phyloP scores from a whole-genome alignment of 2,888 invertebrate species.

The Melanargia galathea region DNA sequence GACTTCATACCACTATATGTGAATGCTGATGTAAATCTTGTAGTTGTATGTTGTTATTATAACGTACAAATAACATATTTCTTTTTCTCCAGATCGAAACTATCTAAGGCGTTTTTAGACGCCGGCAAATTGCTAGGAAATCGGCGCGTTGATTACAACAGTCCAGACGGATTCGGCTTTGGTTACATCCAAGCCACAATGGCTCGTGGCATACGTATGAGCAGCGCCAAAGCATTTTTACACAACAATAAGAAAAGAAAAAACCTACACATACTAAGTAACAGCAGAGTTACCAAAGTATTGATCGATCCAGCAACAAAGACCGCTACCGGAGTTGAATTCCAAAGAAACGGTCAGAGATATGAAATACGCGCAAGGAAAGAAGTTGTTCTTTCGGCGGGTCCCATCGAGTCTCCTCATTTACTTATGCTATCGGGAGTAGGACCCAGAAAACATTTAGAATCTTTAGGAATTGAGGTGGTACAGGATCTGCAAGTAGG shows the following conservation, averaged over 20 bases:
- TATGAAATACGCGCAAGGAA: constrained; percentile 69
- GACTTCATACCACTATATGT: too few relatives aligned
- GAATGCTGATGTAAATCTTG: too few relatives aligned
- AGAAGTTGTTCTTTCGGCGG: constrained; percentile 85
- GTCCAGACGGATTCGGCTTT: constrained; percentile 84
- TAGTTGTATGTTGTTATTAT: too few relatives aligned
- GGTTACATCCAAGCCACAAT: constrained; percentile 74
- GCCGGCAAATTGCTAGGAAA: constrained; percentile 85
- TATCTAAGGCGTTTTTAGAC: constrained; percentile 85
- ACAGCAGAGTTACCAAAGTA: constrained; percentile 81
- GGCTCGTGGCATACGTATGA: constrained; percentile 74
- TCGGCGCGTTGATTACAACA: constrained; percentile 87
- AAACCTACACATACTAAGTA: constrained; percentile 82
- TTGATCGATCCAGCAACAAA: constrained; percentile 81
- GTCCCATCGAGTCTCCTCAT: constrained; percentile 91
- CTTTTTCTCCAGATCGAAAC: constrained; percentile 61
- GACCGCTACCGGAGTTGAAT: constrained; percentile 65
- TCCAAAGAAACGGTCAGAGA: constrained; percentile 68
- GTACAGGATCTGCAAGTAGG: constrained; percentile 86
- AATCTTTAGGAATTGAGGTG: constrained; percentile 81
- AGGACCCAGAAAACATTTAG: constrained; percentile 83
- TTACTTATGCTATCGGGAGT: constrained; percentile 86
- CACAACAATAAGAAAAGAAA: constrained; percentile 75
- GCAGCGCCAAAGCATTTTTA: constrained; percentile 83
- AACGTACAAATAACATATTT: background rate